Base-by-base conservation (phyloP, 2,888 invertebrate genomes). In the Cheilosia variabilis region DNA sequence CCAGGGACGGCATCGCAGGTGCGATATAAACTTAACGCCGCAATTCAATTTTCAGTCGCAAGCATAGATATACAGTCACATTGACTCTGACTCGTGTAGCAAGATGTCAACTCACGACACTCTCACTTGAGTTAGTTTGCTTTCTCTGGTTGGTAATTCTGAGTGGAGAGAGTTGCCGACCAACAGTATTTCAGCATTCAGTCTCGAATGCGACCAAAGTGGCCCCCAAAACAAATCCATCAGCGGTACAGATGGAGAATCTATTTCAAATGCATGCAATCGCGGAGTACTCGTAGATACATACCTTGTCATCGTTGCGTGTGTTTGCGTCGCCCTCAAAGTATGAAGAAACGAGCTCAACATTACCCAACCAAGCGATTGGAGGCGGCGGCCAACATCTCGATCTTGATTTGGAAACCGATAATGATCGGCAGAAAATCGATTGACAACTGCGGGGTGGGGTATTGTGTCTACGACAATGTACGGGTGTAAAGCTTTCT, bases 341-440 rank as follows among this genome's bases (percentile, higher is more conserved):
- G 47, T 22, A 17, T 69, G 69, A 34, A 45, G 77, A 50, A 76
- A 76, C 47, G 22, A 22, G 19, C 17, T 50, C 52, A 19, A 52
- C 24, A 31, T 76, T 76, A 24, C 68, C 52, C 53, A 76, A 76
- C 5, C 31, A 19, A 17, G 27, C 50, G 75, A 76, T 60, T 68
- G 68, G 60, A 69, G 55, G 69, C 68, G 62, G 62, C 55, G 34
- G 10, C n/a, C 47, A 37, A 17, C 72, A 31, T 27, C 60, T 43
- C 69, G 78, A 78, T 83, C 78, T 84, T 79, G 73, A 84, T 84
- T 84, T 84, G 75, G 83, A 84, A 84, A 84, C 65, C 78, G 73
- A 75, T 84, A 78, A 73, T 78, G 73, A 79, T 84, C 72, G 68
- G 55, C 22, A 62, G 66, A 77, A 76, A 83, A 77, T 83, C 77